Conservation (phyloP, 2,888 invertebrate species). For the Sphaerophoria rueppellii region DNA sequence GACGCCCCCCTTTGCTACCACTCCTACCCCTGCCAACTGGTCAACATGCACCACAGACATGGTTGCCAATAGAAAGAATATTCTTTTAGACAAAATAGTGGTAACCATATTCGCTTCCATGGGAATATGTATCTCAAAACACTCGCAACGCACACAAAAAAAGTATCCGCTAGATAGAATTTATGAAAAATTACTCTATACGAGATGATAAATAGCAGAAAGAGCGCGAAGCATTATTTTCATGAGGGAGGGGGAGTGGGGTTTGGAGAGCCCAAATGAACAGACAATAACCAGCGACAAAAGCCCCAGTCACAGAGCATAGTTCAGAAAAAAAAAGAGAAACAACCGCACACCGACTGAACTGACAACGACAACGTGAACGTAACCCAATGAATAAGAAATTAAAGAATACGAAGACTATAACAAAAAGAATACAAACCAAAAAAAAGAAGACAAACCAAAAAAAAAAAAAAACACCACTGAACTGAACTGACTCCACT, state of each 20-base stretch:
- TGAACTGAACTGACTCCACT: slow-evolving; percentile 75
- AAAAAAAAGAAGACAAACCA: slow-evolving; percentile 13
- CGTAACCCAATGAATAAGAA: slow-evolving; percentile 31
- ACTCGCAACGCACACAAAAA: slow-evolving; percentile 40
- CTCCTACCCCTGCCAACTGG: no score
- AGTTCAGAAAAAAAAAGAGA: slow-evolving; percentile 31
- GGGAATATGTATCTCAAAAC: slow-evolving; percentile 10
- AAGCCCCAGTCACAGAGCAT: neutral
- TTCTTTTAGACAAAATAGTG: neutral
- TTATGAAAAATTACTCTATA: slow-evolving; percentile 64
- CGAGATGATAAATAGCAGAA: neutral
- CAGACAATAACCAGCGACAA: neutral
- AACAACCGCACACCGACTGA: slow-evolving; percentile 19
- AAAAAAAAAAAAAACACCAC: slow-evolving; percentile 48
- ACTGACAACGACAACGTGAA: slow-evolving; percentile 1
- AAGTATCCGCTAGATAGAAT: slow-evolving; percentile 41
- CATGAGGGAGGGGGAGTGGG: neutral
- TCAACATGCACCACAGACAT: neutral
- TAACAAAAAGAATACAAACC: slow-evolving; percentile 22
- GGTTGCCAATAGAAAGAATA: slow-evolving; percentile 6
- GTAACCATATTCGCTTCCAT: slow-evolving; percentile 8
- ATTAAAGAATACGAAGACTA: slow-evolving; percentile 29
- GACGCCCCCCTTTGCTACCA: neutral
- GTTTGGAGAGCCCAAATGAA: slow-evolving; percentile 1
- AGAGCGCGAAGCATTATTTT: neutral